These are phyloP conservation scores for Tolmerus cingulatus DNA, from an alignment of 2,888 invertebrate species.

Conservation along the genomic window DNA sequence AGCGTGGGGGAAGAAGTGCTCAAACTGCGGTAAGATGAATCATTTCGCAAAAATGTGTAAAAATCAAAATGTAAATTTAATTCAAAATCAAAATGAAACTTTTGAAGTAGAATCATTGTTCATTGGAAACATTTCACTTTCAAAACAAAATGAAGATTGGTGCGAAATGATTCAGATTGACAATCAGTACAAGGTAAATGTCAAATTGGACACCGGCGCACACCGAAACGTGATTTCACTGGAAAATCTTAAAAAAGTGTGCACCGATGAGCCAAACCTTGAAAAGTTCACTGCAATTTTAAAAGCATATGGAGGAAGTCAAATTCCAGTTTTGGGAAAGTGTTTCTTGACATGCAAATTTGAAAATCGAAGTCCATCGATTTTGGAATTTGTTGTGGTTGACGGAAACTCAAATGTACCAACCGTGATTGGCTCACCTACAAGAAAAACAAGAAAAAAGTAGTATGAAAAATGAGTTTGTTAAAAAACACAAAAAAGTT, in stretches of 20 bases:
- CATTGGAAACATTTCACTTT: background rate
- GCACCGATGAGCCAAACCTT: background rate
- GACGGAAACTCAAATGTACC: background rate
- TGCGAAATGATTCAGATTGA: background rate
- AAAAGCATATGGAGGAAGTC: background rate
- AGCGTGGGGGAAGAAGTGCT: background rate
- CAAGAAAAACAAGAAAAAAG: background rate
- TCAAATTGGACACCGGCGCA: background rate
- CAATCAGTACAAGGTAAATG: background rate
- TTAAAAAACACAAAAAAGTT: background rate
- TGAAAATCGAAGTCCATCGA: background rate
- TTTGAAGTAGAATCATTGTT: background rate
- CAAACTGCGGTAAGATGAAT: background rate
- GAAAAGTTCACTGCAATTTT: background rate
- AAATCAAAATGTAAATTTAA: background rate
- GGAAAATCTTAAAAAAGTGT: background rate
- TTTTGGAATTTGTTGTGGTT: background rate
- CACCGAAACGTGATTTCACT: background rate
- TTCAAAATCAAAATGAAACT: slow-evolving; percentile 3
- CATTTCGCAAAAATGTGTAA: background rate
- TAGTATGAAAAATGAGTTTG: background rate
- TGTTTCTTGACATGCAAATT: background rate
- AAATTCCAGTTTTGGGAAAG: background rate
- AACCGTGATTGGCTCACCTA: background rate
- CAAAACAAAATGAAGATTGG: background rate